phyloP scores from a whole-genome alignment of 1,140 invertebrate genomes.

The Neodiprion lecontei region DNA sequence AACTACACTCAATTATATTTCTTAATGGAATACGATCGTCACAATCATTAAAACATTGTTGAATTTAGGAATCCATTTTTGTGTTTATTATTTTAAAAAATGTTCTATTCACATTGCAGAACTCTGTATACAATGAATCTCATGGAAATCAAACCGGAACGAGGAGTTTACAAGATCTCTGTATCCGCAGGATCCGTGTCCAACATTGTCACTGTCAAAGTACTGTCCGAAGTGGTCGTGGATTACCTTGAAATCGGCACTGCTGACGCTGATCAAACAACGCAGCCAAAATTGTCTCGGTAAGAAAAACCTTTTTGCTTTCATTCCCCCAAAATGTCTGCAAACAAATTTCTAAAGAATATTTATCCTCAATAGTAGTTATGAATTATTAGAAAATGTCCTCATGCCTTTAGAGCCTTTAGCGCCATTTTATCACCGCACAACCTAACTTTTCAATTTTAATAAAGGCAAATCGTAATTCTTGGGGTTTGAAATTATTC shows the following conservation, averaged over 20 bases:
- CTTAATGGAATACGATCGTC: no score
- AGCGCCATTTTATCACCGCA: no score
- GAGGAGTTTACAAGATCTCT: conserved; percentile 85
- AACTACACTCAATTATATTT: no score
- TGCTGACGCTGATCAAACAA: conserved; percentile 86
- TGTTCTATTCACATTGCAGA: conserved; percentile 28
- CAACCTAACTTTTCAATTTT: no score
- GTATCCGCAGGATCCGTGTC: conserved; percentile 71
- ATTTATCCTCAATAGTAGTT: neutral
- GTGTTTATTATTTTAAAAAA: no score
- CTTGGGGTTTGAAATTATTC: no score
- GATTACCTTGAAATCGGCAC: conserved; percentile 87
- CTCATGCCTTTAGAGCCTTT: no score
- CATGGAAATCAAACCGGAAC: conserved; percentile 77
- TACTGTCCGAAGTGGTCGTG: conserved; percentile 76
- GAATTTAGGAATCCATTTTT: no score
- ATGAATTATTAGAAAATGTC: neutral
- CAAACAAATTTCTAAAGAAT: neutral
- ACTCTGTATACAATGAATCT: conserved; percentile 84
- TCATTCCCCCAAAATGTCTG: conserved; percentile 12
- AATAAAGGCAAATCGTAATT: no score
- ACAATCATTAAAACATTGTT: no score
- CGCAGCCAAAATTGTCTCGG: conserved; percentile 78
- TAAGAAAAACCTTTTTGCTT: conserved; percentile 46
- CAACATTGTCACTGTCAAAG: conserved; percentile 76